These are phyloP conservation scores for Tachina fera DNA, from an alignment of 2,888 invertebrate genomes.

Conservation along the genomic window DNA sequence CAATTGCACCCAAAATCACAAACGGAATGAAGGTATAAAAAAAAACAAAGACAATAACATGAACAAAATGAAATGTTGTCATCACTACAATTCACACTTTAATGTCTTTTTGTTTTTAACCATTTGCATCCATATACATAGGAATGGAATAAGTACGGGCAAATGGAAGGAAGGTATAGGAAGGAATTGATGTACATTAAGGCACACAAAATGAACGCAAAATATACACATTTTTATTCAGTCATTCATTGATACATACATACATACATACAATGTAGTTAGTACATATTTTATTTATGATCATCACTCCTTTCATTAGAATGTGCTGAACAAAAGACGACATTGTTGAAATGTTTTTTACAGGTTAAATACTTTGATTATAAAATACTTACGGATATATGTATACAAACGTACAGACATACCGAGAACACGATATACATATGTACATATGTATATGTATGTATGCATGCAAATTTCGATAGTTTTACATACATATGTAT, in stretches of 20 bases:
- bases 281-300: constrained; percentile 55
- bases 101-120: constrained; percentile 57
- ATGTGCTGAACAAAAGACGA: constrained; percentile 53
- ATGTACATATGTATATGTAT: no score
- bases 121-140: neutral
- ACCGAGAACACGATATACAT: constrained; percentile 14
- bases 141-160: constrained; percentile 9
- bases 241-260: no score
- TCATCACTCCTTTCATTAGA: constrained; percentile 60
- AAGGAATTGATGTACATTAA: constrained; percentile 4
- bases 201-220: constrained; percentile 2
- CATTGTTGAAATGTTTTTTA: constrained; percentile 61
- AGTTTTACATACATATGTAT: constrained; percentile 35
- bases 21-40: constrained; percentile 20
- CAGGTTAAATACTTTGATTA: constrained; percentile 65
- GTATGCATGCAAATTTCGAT: neutral
- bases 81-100: constrained; percentile 67
- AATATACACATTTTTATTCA: neutral
- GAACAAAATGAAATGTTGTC: constrained; percentile 63
- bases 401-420: neutral
- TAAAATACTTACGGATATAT: constrained; percentile 14
- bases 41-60: constrained; percentile 17
- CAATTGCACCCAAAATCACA: constrained; percentile 64
- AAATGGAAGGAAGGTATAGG: constrained; percentile 23
- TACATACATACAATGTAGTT: constrained; percentile 28